Base-by-base conservation (phyloP, 1,140 invertebrate genomes). In the Ceratina australensis region DNA sequence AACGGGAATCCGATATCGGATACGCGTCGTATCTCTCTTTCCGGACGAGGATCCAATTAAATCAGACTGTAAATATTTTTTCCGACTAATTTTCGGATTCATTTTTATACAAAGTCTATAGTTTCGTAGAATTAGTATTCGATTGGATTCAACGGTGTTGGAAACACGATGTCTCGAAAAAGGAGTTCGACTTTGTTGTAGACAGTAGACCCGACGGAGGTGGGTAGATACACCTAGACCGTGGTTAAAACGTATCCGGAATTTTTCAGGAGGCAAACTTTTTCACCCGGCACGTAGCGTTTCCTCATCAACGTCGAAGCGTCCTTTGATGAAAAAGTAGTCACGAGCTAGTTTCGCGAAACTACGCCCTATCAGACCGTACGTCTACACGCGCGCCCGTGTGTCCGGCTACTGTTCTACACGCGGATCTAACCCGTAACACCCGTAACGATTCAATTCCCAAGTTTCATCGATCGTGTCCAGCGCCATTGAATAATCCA, bases 301-400 rank as follows among this genome's bases (percentile, higher is more conserved):
- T 68, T 65, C 18, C 65, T 64, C 66, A 63, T 77, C 65, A 81
- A 81, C 75, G 50, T 66, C 52, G 33, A 64, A 33, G 3, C 49
- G 72, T 4, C 66, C 63, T 56, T 81, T 60, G 79, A 59, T 42
- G 69, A 71, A 54, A 54, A 54, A 54, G 52, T 18, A 82, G 66
- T 59, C 52, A 16, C n/a, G 18, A 33, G 22, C 57, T 33, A 79
- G 47, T 63, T 68, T 60, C 28, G 54, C 65, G 72, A 47, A 60
- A 56, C 65, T 16, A 24, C 20, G 52, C 33, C 8, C 33, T 42
- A 20, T 52, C 33, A 16, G n/a, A 54, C 22, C 13, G 61, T 15
- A 47, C n/a, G 26, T 50, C 13, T 28, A n/a, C 64, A n/a, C n/a
- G 64, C 52, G 52, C 1, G 5, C 10, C 3, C 12, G 52, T n/a